Evolutionary conservation across 1,140 invertebrate genomes (phyloP).

Genomic region (Latrodectus geometricus): DNA sequence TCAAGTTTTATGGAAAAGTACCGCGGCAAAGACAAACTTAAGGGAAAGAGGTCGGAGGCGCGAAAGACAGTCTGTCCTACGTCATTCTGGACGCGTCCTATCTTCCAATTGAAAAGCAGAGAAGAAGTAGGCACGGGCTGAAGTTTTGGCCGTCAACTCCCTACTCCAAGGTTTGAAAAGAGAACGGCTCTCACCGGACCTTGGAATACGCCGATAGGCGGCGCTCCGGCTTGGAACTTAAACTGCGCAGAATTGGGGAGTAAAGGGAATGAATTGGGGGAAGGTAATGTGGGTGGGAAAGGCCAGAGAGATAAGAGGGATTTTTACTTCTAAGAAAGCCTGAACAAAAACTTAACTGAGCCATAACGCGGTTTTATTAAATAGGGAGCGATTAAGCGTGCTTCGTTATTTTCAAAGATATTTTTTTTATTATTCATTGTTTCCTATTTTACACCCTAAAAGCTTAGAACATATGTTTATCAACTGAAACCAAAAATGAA

Average conservation of each 20-base stretch:
- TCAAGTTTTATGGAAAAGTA: constrained; percentile 7
- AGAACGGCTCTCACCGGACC: constrained; percentile 42
- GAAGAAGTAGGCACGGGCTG: constrained; percentile 29
- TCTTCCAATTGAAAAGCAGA: constrained; percentile 19
- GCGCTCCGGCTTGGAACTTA: constrained; percentile 45
- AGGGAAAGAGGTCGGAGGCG: constrained; percentile 10
- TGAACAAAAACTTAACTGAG: constrained; percentile 58
- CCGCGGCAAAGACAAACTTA: constrained; percentile 38
- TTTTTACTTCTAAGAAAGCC: constrained; percentile 46
- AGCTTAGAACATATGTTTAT: constrained; percentile 43
- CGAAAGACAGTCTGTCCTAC: constrained; percentile 34
- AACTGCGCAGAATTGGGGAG: constrained; percentile 58
- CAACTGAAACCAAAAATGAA: constrained; percentile 11
- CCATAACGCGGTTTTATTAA: constrained; percentile 58
- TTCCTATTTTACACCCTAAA: constrained; percentile 27
- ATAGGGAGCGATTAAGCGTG: constrained; percentile 49
- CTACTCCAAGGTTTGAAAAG: constrained; percentile 42
- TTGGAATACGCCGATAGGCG: constrained; percentile 33
- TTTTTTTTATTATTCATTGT: constrained; percentile 34
- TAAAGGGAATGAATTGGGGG: constrained; percentile 26
- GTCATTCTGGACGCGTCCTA: constrained; percentile 41
- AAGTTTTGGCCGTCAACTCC: constrained; percentile 56
- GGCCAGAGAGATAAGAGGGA: constrained; percentile 51
- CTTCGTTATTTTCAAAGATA: constrained; percentile 33
- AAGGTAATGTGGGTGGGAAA: not conserved